These are phyloP conservation scores for Polyodon spathula DNA, from an alignment of 2,113 vertebrate genomes.

Conservation along the genomic window DNA sequence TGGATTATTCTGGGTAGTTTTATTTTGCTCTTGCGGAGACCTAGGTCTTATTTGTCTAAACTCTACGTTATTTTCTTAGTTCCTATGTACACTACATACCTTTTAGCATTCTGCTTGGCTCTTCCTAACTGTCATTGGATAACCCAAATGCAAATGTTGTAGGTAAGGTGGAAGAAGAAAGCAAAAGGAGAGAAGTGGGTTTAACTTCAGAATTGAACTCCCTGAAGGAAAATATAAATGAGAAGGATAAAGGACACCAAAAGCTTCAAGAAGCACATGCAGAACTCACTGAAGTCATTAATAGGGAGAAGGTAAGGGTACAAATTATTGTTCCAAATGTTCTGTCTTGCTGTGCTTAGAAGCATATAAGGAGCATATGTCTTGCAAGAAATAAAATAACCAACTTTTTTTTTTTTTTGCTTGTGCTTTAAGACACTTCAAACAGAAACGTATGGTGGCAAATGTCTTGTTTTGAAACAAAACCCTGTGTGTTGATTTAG, in stretches of 20 bases:
- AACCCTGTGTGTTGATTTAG: too few relatives aligned
- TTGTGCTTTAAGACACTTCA: not conserved
- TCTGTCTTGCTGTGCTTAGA: too few relatives aligned
- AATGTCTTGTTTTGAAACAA: not conserved
- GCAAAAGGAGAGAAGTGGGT: constrained; percentile 42
- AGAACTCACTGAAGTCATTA: constrained; percentile 45
- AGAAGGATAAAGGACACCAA: constrained; percentile 43
- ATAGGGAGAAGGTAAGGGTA: constrained; percentile 67
- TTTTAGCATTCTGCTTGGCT: too few relatives aligned
- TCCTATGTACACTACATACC: too few relatives aligned
- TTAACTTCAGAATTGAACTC: constrained; percentile 55
- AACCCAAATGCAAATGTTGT: not conserved
- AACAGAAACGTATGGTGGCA: not conserved
- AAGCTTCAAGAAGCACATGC: constrained; percentile 55
- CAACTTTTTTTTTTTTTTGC: not conserved
- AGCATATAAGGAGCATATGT: too few relatives aligned
- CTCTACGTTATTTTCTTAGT: too few relatives aligned
- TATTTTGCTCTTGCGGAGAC: too few relatives aligned
- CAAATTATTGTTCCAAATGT: not conserved
- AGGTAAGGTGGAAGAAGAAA: constrained; percentile 53
- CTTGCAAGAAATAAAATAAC: too few relatives aligned
- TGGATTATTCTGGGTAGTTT: too few relatives aligned
- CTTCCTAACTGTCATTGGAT: too few relatives aligned
- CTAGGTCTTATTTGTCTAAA: too few relatives aligned
- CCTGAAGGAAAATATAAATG: constrained; percentile 49